Evolutionary conservation across 2,113 vertebrate genomes (phyloP).

Genomic region (Daboia siamensis): DNA sequence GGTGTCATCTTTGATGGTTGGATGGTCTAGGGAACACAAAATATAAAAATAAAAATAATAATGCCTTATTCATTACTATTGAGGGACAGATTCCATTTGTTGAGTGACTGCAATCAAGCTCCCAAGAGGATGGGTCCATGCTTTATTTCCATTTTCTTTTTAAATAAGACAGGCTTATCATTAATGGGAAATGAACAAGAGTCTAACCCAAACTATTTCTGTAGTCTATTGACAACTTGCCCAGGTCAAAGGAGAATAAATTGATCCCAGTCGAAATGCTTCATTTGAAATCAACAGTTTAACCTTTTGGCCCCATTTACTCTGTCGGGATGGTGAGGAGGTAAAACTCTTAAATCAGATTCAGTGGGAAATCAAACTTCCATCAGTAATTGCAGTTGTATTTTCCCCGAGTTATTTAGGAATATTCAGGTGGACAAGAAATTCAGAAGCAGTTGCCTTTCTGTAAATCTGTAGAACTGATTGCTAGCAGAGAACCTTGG

Average conservation of each 20-base stretch:
- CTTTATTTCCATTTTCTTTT: slow-evolving; percentile 1
- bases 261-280: slow-evolving; percentile 8
- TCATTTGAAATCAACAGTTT: slow-evolving; percentile 17
- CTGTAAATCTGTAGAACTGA: background rate
- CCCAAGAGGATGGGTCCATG: background rate
- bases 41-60: background rate
- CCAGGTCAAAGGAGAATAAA: background rate
- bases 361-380: background rate
- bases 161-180: slow-evolving; percentile 1
- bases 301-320: background rate
- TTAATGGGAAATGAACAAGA: slow-evolving; percentile 23
- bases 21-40: no score
- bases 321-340: background rate
- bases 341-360: background rate
- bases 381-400: background rate
- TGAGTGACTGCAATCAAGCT: background rate
- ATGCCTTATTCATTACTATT: background rate
- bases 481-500: background rate
- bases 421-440: background rate
- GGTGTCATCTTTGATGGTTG: no score
- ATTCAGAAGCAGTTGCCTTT: background rate
- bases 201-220: slow-evolving; percentile 12
- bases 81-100: background rate
- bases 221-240: slow-evolving; percentile 22
- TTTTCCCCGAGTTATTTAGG: slow-evolving; percentile 20